These are phyloP conservation scores for Tragelaphus buxtoni DNA, from an alignment of 2,113 vertebrate genomes.

Conservation along the genomic window DNA sequence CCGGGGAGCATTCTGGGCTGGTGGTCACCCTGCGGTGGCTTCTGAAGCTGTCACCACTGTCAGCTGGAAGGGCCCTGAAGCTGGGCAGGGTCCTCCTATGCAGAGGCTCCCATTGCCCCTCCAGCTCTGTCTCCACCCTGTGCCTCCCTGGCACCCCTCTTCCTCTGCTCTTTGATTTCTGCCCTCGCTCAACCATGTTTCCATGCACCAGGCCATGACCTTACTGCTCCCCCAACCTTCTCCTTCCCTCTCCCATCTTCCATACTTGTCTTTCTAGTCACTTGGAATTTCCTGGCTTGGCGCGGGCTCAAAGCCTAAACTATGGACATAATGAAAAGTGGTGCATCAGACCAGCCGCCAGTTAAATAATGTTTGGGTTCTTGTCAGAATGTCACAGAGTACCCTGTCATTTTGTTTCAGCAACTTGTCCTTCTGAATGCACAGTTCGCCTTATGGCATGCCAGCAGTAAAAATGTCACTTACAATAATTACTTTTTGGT, in stretches of 20 bases:
- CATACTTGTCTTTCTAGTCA: not conserved
- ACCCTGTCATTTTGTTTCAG: conserved; percentile 90
- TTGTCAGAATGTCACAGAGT: conserved; percentile 87
- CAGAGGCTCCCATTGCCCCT: not conserved
- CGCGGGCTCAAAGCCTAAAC: conserved; percentile 58
- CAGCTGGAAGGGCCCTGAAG: not conserved
- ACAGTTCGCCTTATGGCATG: conserved; percentile 85
- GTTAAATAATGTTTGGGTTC: conserved; percentile 84
- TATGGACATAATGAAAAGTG: conserved; percentile 62
- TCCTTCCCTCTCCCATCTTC: not conserved
- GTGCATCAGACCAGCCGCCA: conserved; percentile 75
- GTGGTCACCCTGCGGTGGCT: not conserved
- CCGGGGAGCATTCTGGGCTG: not conserved
- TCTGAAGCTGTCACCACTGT: not conserved
- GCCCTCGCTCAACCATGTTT: not conserved
- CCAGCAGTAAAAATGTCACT: conserved; percentile 95
- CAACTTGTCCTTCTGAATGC: conserved; percentile 85
- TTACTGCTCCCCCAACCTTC: not conserved
- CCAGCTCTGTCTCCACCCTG: not conserved
- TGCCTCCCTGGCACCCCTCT: not conserved
- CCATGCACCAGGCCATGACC: not conserved
- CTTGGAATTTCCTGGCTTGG: conserved; percentile 49
- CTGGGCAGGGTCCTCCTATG: not conserved
- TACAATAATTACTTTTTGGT: conserved; percentile 90
- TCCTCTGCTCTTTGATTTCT: not conserved